These are phyloP conservation scores for Indicator maculatus DNA, from an alignment of 2,113 vertebrate genomes.

Conservation along the genomic window DNA sequence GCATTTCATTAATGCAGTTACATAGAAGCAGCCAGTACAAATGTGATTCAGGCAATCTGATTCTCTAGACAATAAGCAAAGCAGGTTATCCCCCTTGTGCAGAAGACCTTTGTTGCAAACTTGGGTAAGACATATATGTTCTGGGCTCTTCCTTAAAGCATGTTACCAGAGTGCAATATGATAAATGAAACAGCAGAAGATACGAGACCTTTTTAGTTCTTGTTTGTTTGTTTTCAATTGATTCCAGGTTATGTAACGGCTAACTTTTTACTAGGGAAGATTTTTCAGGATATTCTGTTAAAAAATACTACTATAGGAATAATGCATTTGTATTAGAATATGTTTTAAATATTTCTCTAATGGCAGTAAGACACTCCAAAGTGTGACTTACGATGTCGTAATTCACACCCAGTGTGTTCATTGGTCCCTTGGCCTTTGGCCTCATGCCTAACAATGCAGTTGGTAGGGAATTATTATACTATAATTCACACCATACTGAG, in stretches of 20 bases:
- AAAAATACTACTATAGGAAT: not conserved
- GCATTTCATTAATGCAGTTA: not conserved
- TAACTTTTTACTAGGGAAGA: not conserved
- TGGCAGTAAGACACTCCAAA: slow-evolving; percentile 43
- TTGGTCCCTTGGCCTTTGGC: slow-evolving; percentile 54
- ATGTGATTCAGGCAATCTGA: not conserved
- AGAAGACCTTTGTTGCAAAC: not conserved
- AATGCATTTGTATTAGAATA: slow-evolving; percentile 25
- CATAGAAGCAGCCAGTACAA: not conserved
- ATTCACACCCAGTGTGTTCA: slow-evolving; percentile 54
- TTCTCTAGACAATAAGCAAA: not conserved
- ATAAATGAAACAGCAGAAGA: not conserved
- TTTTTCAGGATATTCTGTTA: not conserved
- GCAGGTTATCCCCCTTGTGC: not conserved
- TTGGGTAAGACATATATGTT: not conserved
- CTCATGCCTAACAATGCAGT: slow-evolving; percentile 64
- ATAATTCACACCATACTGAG: slow-evolving; percentile 66
- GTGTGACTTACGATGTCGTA: slow-evolving; percentile 63
- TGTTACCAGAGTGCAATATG: not conserved
- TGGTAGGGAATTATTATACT: slow-evolving; percentile 70
- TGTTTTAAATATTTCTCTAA: slow-evolving; percentile 60
- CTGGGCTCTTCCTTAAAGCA: not conserved
- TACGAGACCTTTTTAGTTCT: not conserved
- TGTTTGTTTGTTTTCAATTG: not conserved
- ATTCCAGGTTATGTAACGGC: not conserved